Evolutionary conservation across 1,140 invertebrate species (phyloP).

Genomic region (Trichoplusia ni): DNA sequence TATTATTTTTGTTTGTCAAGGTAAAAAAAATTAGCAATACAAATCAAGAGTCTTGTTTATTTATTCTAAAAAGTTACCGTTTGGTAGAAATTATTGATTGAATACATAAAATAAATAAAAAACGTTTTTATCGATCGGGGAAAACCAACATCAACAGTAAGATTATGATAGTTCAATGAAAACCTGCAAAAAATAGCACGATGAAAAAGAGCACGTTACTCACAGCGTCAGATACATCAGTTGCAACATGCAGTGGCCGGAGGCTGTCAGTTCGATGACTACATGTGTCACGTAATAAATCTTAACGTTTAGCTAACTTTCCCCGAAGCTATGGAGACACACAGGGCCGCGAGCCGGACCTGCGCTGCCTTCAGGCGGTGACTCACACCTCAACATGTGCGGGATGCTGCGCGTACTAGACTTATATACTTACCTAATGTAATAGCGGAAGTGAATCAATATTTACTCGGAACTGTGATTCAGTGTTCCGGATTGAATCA

Average conservation of each 20-base stretch:
- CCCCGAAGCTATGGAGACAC: not conserved
- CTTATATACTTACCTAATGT: slow-evolving; percentile 4
- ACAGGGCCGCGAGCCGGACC: not conserved
- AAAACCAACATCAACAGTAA: no score
- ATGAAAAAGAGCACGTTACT: no score
- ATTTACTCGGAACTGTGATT: slow-evolving; percentile 67
- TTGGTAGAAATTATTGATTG: no score
- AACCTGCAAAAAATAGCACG: no score
- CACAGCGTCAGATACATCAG: not conserved
- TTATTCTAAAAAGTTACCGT: no score
- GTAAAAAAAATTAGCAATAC: no score
- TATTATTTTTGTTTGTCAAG: no score
- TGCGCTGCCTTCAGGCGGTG: not conserved
- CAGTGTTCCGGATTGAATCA: slow-evolving; percentile 63
- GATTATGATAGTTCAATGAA: no score
- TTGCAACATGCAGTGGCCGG: not conserved
- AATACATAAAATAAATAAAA: no score
- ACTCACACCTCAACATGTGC: not conserved
- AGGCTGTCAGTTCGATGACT: slow-evolving; percentile 5
- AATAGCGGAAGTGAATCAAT: slow-evolving; percentile 69
- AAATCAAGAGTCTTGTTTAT: no score
- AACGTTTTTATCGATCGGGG: no score
- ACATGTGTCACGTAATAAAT: slow-evolving; percentile 6
- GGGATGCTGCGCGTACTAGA: slow-evolving; percentile 15
- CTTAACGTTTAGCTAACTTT: slow-evolving; percentile 17